Evolutionary conservation across 1,140 invertebrate species (phyloP).

Genomic region (Drosophila gunungcola): DNA sequence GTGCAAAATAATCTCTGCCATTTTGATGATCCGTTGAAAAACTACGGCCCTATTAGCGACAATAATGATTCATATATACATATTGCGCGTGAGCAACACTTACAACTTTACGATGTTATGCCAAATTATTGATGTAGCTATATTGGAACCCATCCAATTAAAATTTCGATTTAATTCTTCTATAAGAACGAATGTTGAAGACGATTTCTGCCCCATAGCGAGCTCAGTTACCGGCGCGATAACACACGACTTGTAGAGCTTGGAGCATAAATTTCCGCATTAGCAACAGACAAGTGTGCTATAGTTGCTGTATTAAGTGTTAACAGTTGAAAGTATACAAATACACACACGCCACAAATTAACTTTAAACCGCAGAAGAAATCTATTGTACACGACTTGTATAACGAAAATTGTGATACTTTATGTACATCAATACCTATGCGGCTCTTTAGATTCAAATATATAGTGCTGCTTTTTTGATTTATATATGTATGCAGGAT

Average conservation of each 20-base stretch:
- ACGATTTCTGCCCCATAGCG: conserved; percentile 38
- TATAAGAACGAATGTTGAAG: conserved; percentile 38
- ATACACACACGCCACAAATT: conserved; percentile 65
- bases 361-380: conserved; percentile 60
- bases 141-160: conserved; percentile 8
- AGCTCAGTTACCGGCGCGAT: conserved; percentile 56
- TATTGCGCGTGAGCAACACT: background rate
- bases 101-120: background rate
- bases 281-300: conserved; percentile 57
- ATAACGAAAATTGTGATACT: background rate
- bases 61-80: conserved; percentile 26
- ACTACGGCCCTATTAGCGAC: conserved; percentile 7
- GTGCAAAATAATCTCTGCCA: conserved; percentile 65
- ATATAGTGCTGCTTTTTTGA: conserved; percentile 1
- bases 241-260: conserved; percentile 45
- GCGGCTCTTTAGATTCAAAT: background rate
- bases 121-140: background rate
- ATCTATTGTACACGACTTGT: conserved; percentile 36
- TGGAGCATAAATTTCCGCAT: conserved; percentile 73
- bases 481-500: conserved; percentile 3
- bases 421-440: conserved; percentile 8
- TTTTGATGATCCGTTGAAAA: conserved; percentile 41
- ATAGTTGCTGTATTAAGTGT: conserved; percentile 39
- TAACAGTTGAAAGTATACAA: conserved; percentile 35
- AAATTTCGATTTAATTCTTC: conserved; percentile 8